Conservation (phyloP, 2,113 vertebrate species). For the Cavia porcellus region DNA sequence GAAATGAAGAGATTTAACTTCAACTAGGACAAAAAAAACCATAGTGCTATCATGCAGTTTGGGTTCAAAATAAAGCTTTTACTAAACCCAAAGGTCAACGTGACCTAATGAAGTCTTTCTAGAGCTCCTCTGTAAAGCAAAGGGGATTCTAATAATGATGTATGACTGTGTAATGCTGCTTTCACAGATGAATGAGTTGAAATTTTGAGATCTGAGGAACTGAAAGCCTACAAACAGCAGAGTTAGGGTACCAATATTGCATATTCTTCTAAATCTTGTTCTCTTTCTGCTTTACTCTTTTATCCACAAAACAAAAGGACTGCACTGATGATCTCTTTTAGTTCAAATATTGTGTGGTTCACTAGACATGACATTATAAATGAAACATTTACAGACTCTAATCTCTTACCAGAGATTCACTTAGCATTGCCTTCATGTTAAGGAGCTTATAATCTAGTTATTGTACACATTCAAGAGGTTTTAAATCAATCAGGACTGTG, state of each 20-base stretch:
- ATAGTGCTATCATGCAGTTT: background rate
- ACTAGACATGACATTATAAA: background rate
- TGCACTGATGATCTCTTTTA: background rate
- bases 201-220: background rate
- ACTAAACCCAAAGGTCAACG: background rate
- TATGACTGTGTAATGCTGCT: background rate
- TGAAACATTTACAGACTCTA: background rate
- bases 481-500: background rate
- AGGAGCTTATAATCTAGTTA: background rate
- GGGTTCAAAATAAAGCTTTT: background rate
- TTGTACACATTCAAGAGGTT: background rate
- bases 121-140: background rate
- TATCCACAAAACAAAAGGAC: background rate
- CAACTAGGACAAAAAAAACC: background rate
- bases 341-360: slow-evolving; percentile 1
- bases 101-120: background rate
- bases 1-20: background rate
- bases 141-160: background rate
- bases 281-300: background rate
- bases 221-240: background rate
- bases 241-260: background rate
- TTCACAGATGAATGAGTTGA: background rate
- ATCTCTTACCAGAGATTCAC: background rate
- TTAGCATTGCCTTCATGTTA: background rate
- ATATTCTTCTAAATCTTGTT: background rate